Evolutionary conservation across 37 sponge, comb jelly and placozoan species (phyloP).

Genomic region (Bolinopsis microptera): DNA sequence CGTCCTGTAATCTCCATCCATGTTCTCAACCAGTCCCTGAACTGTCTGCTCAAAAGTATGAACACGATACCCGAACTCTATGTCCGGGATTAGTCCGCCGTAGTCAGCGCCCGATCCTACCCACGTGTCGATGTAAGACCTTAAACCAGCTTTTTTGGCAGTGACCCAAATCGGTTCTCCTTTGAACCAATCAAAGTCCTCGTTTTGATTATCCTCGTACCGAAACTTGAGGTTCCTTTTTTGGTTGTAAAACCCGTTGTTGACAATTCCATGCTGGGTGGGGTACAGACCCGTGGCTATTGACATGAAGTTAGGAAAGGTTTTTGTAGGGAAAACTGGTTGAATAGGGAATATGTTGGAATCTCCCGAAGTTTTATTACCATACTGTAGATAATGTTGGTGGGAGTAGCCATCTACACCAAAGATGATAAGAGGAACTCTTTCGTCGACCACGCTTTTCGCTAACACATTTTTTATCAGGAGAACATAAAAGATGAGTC

Average conservation of each 20-base stretch:
- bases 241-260: neutral
- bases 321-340: conserved; percentile 41
- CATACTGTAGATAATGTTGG: neutral
- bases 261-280: neutral
- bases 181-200: conserved; percentile 43
- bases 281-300: conserved; percentile 43
- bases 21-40: neutral
- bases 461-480: too few relatives aligned
- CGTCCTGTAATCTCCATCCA: neutral
- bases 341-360: neutral
- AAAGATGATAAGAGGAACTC: neutral
- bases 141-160: conserved; percentile 13
- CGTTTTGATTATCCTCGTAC: neutral
- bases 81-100: neutral
- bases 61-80: neutral
- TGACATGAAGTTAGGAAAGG: conserved; percentile 60
- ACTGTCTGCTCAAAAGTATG: neutral
- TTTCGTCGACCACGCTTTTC: too few relatives aligned
- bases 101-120: neutral
- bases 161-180: conserved; percentile 41
- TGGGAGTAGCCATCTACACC: conserved; percentile 48
- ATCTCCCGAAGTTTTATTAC: neutral
- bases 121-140: conserved; percentile 5
- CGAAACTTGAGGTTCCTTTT: neutral
- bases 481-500: too few relatives aligned